Percentiles rank a stretch among this genome's conserved stretches.
These are phyloP conservation scores for Noctua comes DNA, from an alignment of 2,888 invertebrate species.

Conservation along the genomic window DNA sequence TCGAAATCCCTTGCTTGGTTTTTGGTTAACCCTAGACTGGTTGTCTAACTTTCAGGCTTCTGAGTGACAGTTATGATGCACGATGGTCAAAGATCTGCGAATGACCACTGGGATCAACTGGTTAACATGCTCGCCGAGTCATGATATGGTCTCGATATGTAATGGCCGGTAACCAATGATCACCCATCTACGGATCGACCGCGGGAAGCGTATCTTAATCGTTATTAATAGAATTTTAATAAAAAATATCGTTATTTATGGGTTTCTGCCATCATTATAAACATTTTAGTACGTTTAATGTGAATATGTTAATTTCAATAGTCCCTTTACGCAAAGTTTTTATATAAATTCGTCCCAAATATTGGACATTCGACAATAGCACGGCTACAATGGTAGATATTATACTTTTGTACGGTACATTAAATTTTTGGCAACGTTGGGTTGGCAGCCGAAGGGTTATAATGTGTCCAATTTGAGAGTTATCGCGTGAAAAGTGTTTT, in stretches of 20 bases:
- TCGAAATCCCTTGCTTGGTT: neutral
- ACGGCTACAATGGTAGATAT: constrained; percentile 28
- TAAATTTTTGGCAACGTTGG: constrained; percentile 34
- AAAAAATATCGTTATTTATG: neutral
- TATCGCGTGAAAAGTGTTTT: constrained; percentile 33
- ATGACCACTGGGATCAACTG: neutral
- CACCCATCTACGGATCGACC: neutral
- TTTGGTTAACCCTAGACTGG: neutral
- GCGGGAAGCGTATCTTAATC: neutral
- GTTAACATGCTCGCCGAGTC: neutral
- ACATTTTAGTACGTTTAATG: neutral
- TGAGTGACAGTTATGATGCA: neutral
- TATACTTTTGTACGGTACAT: constrained; percentile 17
- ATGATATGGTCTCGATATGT: neutral
- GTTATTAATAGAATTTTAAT: neutral
- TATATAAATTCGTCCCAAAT: neutral
- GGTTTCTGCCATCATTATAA: neutral
- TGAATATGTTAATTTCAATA: neutral
- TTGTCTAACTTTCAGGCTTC: neutral
- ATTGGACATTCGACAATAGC: constrained; percentile 22
- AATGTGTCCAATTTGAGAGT: constrained; percentile 38
- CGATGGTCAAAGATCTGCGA: neutral
- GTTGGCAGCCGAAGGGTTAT: constrained; percentile 25
- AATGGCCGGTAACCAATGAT: neutral
- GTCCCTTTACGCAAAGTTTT: constrained; percentile 1